phyloP scores from a whole-genome alignment of 2,888 invertebrate species.

The Iselma pallidipennis region DNA sequence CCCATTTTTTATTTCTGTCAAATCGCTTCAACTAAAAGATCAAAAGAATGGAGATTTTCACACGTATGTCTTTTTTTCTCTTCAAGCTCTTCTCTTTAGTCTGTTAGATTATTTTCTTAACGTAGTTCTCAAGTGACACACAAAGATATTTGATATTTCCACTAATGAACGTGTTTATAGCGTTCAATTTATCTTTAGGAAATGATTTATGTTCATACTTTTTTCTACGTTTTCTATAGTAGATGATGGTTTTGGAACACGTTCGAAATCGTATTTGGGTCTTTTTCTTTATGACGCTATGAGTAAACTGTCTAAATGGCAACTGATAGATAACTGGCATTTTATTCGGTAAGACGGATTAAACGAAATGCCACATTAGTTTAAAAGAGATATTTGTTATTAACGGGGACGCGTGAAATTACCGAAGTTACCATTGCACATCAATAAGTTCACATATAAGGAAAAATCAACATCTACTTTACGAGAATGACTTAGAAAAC shows the following conservation, averaged over 20 bases:
- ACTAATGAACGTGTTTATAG: slow-evolving; percentile 31
- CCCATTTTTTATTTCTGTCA: slow-evolving; percentile 5
- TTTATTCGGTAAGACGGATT: slow-evolving; percentile 16
- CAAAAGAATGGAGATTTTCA: slow-evolving; percentile 14
- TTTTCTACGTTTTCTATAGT: background rate
- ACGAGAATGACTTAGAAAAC: background rate
- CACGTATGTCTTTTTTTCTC: slow-evolving; percentile 10
- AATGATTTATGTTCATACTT: slow-evolving; percentile 21
- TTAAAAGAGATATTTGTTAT: slow-evolving; percentile 10
- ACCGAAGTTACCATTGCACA: background rate
- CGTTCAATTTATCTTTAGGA: slow-evolving; percentile 21
- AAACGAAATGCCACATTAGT: slow-evolving; percentile 10
- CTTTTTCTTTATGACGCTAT: slow-evolving; percentile 19
- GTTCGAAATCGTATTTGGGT: slow-evolving; percentile 7
- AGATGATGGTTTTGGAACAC: slow-evolving; percentile 23
- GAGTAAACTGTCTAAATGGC: slow-evolving; percentile 13
- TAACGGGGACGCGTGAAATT: slow-evolving; percentile 2
- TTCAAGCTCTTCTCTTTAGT: background rate
- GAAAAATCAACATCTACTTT: background rate
- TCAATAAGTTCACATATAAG: background rate
- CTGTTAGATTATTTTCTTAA: slow-evolving; percentile 1
- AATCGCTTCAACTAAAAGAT: slow-evolving; percentile 12
- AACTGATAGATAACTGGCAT: slow-evolving; percentile 18
- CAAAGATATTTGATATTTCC: slow-evolving; percentile 27
- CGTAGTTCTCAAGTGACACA: slow-evolving; percentile 13